These are phyloP conservation scores for Platerodrilus igneus DNA, from an alignment of 2,888 invertebrate species.

Conservation along the genomic window DNA sequence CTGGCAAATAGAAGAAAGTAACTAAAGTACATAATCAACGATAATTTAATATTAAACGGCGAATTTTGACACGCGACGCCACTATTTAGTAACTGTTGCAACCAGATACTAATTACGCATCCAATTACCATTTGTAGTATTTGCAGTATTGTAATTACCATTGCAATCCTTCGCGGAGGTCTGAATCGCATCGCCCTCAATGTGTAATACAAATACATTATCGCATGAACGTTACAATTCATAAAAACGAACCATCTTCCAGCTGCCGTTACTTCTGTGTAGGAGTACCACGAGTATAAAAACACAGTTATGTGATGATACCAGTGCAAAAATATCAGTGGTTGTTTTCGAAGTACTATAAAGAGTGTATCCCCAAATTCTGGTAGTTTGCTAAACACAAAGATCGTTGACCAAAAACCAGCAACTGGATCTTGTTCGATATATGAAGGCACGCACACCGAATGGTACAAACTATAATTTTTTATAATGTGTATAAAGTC, in stretches of 20 bases:
- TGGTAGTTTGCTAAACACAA: slow-evolving; percentile 92
- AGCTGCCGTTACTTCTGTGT: slow-evolving; percentile 83
- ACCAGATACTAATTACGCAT: slow-evolving; percentile 83
- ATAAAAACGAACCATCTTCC: slow-evolving; percentile 92
- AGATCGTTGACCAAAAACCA: slow-evolving; percentile 97
- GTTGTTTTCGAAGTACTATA: slow-evolving; percentile 88
- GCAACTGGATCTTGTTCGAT: slow-evolving; percentile 88
- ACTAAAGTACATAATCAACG: slow-evolving; percentile 91
- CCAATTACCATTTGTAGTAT: slow-evolving; percentile 92
- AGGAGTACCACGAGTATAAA: slow-evolving; percentile 90
- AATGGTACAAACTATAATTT: slow-evolving; percentile 90
- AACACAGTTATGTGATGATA: slow-evolving; percentile 95
- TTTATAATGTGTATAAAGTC: slow-evolving; percentile 85
- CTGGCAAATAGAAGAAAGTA: slow-evolving; percentile 89
- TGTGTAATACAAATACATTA: slow-evolving; percentile 92
- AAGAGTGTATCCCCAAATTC: slow-evolving; percentile 95
- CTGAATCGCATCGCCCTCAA: slow-evolving; percentile 78
- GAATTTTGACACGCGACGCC: slow-evolving; percentile 78
- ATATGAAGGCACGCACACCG: slow-evolving; percentile 93
- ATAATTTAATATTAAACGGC: slow-evolving; percentile 77
- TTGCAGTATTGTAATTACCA: slow-evolving; percentile 87
- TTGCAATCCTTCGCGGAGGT: slow-evolving; percentile 79
- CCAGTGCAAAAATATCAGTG: slow-evolving; percentile 92
- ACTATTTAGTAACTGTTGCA: slow-evolving; percentile 72
- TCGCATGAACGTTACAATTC: slow-evolving; percentile 87